phyloP scores from a whole-genome alignment of 92 coral and sea anemone genomes.

The Zoanthus solanderi region DNA sequence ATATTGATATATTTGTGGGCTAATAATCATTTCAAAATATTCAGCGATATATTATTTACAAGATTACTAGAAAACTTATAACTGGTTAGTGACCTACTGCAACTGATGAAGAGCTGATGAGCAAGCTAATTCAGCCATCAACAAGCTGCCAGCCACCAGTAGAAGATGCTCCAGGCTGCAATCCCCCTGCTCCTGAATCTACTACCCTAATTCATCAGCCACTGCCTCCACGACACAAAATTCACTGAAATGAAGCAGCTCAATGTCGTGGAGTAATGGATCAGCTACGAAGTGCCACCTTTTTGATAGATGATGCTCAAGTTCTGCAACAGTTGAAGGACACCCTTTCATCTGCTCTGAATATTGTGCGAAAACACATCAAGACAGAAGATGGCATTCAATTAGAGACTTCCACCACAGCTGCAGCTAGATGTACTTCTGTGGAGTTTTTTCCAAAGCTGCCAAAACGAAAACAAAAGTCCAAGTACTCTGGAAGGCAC shows the following conservation, averaged over 20 bases:
- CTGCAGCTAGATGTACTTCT: too few relatives aligned
- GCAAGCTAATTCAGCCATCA: constrained; percentile 4
- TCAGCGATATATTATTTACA: background rate
- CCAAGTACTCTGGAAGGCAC: background rate
- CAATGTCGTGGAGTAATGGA: background rate
- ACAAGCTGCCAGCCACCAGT: background rate
- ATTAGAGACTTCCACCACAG: too few relatives aligned
- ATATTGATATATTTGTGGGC: background rate
- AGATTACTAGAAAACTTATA: background rate
- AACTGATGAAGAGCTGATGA: constrained; percentile 8
- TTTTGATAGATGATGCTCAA: constrained; percentile 1
- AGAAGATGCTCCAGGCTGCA: constrained; percentile 17
- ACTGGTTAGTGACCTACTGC: background rate
- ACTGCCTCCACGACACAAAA: background rate
- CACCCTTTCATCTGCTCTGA: background rate
- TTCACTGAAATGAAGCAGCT: background rate
- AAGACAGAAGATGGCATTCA: too few relatives aligned
- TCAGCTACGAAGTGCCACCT: background rate
- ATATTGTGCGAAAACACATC: background rate
- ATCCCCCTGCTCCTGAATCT: background rate
- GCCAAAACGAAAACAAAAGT: background rate
- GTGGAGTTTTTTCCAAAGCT: background rate
- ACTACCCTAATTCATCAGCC: background rate
- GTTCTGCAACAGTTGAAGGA: background rate
- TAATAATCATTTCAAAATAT: constrained; percentile 2